Evolutionary conservation across 2,888 invertebrate species (phyloP).

Genomic region (Emesis furor): DNA sequence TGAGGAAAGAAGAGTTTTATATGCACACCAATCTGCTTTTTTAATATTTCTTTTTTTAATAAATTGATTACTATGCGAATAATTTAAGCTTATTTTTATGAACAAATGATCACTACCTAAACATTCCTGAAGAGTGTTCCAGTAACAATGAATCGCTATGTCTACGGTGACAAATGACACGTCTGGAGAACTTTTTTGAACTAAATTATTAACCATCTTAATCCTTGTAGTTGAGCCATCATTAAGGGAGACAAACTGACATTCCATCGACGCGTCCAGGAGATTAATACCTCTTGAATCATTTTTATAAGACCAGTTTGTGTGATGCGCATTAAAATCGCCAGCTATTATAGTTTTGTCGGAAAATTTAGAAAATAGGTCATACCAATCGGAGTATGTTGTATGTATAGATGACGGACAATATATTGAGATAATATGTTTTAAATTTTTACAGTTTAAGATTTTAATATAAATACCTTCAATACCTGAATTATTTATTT

Average conservation of each 20-base stretch:
- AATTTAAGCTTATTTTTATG: conserved; percentile 44
- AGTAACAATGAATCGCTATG: conserved; percentile 51
- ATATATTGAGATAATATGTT: conserved; percentile 69
- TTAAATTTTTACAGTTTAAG: conserved; percentile 61
- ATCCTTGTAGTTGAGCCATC: conserved; percentile 58
- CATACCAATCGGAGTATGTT: conserved; percentile 66
- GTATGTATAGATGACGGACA: conserved; percentile 62
- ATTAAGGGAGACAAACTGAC: conserved; percentile 58
- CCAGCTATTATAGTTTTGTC: conserved; percentile 66
- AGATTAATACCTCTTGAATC: conserved; percentile 68
- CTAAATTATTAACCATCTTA: conserved; percentile 47
- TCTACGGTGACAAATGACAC: conserved; percentile 55
- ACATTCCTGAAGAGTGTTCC: conserved; percentile 58
- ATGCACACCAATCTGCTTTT: conserved; percentile 29
- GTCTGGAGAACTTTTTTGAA: conserved; percentile 72
- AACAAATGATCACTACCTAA: conserved; percentile 67
- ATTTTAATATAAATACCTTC: conserved; percentile 54
- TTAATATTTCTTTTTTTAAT: conserved; percentile 61
- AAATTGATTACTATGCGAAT: neutral
- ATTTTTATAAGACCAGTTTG: conserved; percentile 72
- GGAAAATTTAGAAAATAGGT: conserved; percentile 42
- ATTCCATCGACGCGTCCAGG: conserved; percentile 60
- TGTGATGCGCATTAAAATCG: conserved; percentile 74
- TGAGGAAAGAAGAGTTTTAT: neutral
- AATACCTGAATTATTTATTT: neutral